phyloP scores from a whole-genome alignment of 2,888 invertebrate genomes.

The Quadroppia sp. region DNA sequence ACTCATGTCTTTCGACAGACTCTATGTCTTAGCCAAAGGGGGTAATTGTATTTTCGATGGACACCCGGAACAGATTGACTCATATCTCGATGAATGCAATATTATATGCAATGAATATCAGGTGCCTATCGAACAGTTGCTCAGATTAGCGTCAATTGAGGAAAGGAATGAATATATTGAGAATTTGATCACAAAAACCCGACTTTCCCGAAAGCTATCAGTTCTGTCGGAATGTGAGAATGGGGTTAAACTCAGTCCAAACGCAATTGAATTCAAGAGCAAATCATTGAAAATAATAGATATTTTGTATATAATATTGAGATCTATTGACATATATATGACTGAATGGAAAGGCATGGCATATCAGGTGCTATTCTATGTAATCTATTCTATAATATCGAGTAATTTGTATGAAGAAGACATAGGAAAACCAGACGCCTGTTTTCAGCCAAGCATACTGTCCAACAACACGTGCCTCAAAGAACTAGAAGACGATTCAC shows the following conservation, averaged over 20 bases:
- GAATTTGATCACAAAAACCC: not conserved
- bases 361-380: not conserved
- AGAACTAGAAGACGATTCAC: slow-evolving; percentile 10
- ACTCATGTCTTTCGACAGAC: not conserved
- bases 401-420: not conserved
- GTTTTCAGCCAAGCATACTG: not conserved
- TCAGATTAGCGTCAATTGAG: not conserved
- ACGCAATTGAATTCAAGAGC: not conserved
- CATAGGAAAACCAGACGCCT: slow-evolving; percentile 26
- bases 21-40: not conserved
- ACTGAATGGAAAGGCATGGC: not conserved
- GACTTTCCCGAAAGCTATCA: too few relatives aligned
- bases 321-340: not conserved
- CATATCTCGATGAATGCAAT: not conserved
- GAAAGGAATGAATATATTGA: not conserved
- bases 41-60: slow-evolving; percentile 2
- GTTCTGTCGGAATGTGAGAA: not conserved
- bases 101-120: not conserved
- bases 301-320: not conserved
- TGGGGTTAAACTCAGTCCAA: not conserved
- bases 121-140: not conserved
- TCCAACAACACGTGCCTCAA: not conserved
- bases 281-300: not conserved
- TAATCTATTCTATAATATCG: not conserved
- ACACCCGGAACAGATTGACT: not conserved